Evolutionary conservation across 2,888 invertebrate genomes (phyloP).

Genomic region (Dicroscelio sp.): DNA sequence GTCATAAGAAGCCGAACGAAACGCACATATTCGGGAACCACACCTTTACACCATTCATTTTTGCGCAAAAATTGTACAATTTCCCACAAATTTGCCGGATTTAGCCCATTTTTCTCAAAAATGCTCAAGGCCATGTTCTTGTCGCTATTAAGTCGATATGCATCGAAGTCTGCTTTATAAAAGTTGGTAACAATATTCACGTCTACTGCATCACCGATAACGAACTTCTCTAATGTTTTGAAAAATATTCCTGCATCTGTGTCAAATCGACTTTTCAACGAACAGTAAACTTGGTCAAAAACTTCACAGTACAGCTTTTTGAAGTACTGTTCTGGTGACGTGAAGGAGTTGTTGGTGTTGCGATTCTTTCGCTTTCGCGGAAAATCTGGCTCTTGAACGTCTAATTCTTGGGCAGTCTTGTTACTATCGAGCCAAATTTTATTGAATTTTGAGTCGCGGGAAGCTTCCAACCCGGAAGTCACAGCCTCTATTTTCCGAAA

Average conservation of each 20-base stretch:
- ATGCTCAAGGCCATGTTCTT: constrained; percentile 26
- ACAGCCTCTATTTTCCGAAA: constrained; percentile 56
- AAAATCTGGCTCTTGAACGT: background rate
- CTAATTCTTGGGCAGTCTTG: background rate
- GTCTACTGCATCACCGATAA: constrained; percentile 14
- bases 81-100: constrained; percentile 5
- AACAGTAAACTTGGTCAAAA: constrained; percentile 36
- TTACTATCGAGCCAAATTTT: background rate
- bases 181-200: constrained; percentile 15
- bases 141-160: constrained; percentile 22
- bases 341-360: background rate
- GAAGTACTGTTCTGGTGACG: constrained; percentile 44
- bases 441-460: background rate
- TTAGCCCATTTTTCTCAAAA: background rate
- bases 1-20: constrained; percentile 60
- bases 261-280: constrained; percentile 45
- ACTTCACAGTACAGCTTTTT: constrained; percentile 49
- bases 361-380: background rate
- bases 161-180: constrained; percentile 54
- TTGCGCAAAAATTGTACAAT: constrained; percentile 20
- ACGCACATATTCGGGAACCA: constrained; percentile 59
- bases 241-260: constrained; percentile 51
- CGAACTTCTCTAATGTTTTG: constrained; percentile 43
- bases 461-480: background rate
- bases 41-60: constrained; percentile 41